Percentiles rank a stretch among this genome's conserved stretches.
Conservation (phyloP, 2,888 invertebrate genomes). For the Plebejus melissa region DNA sequence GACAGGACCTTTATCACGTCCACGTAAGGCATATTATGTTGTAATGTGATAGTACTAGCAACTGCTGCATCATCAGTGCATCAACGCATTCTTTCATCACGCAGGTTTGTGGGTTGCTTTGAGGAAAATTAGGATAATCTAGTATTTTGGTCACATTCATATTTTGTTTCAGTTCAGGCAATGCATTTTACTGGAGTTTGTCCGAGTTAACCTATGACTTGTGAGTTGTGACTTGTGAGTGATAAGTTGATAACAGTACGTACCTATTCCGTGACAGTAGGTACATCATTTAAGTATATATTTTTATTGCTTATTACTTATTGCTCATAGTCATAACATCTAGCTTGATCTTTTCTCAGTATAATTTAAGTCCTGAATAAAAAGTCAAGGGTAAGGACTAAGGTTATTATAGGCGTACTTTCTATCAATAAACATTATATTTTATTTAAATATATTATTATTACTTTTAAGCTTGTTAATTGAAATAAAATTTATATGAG, state of each 20-base stretch:
- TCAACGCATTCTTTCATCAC: background rate
- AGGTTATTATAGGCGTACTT: background rate
- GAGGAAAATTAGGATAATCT: background rate
- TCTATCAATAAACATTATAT: background rate
- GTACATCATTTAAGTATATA: too few species aligned
- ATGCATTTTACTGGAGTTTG: background rate
- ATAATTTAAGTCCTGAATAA: background rate
- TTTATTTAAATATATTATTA: background rate
- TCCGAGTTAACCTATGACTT: too few species aligned
- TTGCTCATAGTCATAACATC: background rate
- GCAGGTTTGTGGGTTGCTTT: background rate
- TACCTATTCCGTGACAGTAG: too few species aligned
- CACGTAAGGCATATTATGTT: background rate
- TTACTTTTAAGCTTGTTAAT: background rate
- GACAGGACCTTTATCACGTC: constrained; percentile 12
- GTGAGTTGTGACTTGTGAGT: too few species aligned
- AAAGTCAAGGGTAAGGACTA: background rate
- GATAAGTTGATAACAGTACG: too few species aligned
- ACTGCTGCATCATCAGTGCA: background rate
- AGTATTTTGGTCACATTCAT: background rate
- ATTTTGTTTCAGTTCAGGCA: background rate
- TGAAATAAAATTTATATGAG: background rate
- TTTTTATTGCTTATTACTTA: background rate
- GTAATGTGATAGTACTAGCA: background rate
- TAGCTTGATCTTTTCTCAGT: background rate